Conservation (phyloP, 2,113 vertebrate genomes). For the Phalacrocorax carbo region DNA sequence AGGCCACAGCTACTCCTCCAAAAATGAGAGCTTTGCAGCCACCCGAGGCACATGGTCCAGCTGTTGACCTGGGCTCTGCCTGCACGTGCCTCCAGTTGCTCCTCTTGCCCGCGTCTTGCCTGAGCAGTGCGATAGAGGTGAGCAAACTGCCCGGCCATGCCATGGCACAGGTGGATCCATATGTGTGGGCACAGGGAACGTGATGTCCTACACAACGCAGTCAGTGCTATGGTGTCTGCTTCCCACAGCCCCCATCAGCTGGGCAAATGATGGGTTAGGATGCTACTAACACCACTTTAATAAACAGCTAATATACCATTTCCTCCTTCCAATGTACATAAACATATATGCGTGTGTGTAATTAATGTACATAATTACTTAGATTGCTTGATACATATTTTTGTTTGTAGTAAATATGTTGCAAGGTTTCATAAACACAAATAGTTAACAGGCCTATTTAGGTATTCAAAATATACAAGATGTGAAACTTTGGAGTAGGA, state of each 20-base stretch:
- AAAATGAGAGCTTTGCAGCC: background rate
- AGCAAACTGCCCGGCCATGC: background rate
- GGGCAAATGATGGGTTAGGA: background rate
- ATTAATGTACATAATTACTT: background rate
- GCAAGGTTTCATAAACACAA: background rate
- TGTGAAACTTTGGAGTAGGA: background rate
- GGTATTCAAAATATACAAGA: background rate
- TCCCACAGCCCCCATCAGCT: background rate
- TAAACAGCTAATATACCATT: background rate
- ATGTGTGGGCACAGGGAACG: rapidly evolving
- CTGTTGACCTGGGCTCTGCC: no score
- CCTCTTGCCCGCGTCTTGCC: rapidly evolving
- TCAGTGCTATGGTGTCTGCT: background rate
- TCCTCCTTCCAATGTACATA: background rate
- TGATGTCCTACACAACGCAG: rapidly evolving
- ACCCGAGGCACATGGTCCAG: rapidly evolving
- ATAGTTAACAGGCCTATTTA: background rate
- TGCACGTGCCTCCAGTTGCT: rapidly evolving
- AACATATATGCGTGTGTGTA: background rate
- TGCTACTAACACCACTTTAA: background rate
- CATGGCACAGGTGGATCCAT: rapidly evolving
- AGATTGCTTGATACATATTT: background rate
- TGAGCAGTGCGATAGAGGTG: rapidly evolving
- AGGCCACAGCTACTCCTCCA: background rate
- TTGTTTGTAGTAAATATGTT: constrained; percentile 3